Percentiles rank a stretch among this genome's conserved stretches.
Evolutionary conservation across 2,888 invertebrate genomes (phyloP).

Genomic region (Hemaris fuciformis): DNA sequence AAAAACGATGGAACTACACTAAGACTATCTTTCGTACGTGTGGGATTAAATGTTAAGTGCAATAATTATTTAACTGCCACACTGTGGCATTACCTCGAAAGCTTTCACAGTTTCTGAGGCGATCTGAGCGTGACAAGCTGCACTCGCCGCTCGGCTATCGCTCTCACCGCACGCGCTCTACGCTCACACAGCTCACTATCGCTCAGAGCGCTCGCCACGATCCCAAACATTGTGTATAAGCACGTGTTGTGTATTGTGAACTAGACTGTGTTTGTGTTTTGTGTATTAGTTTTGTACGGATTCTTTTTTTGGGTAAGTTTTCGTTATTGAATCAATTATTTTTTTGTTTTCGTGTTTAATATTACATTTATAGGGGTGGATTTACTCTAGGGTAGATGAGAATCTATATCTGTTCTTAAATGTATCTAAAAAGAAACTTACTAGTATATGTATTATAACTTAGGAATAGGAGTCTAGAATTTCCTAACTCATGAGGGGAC

Average conservation of each 20-base stretch:
- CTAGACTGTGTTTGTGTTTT: slow-evolving; percentile 1
- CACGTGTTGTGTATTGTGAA: slow-evolving; percentile 4
- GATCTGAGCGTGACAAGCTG: neutral
- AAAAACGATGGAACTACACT: neutral
- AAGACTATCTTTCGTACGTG: neutral
- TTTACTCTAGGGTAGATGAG: too few relatives aligned
- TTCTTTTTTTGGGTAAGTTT: slow-evolving; percentile 4
- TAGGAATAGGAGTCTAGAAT: too few relatives aligned
- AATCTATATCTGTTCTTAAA: too few relatives aligned
- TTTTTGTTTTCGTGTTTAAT: too few relatives aligned
- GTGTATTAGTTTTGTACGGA: neutral
- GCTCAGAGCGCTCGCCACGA: neutral
- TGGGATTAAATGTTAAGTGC: neutral
- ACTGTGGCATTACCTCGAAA: neutral
- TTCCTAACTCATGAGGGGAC: too few relatives aligned
- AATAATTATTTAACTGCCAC: neutral
- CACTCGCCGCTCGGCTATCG: neutral
- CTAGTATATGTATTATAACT: too few relatives aligned
- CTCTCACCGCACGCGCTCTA: neutral
- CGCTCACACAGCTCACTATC: neutral
- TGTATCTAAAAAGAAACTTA: too few relatives aligned
- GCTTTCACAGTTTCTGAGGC: neutral
- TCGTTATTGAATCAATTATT: too few relatives aligned
- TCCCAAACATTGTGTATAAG: neutral
- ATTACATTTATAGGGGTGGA: too few relatives aligned